Percentiles rank a stretch among this genome's conserved stretches.
phyloP scores from a whole-genome alignment of 2,113 vertebrate species.

The Psittacula cyanocephala region DNA sequence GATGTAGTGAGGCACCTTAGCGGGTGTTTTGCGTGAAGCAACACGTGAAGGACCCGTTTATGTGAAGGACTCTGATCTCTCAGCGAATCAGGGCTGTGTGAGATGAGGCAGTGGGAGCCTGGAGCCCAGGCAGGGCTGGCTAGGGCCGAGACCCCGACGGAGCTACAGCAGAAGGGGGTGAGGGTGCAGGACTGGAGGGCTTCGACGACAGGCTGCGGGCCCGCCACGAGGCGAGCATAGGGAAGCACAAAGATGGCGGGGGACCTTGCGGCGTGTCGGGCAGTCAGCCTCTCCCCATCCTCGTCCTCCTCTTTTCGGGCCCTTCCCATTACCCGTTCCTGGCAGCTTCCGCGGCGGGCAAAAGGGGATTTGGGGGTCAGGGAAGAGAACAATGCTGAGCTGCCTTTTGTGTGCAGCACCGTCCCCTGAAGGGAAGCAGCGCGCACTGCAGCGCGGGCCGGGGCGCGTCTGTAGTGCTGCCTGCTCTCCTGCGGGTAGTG shows the following conservation, averaged over 20 bases:
- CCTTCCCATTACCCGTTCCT: not conserved
- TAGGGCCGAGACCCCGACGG: not conserved
- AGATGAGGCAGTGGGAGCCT: not conserved
- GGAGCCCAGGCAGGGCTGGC: not conserved
- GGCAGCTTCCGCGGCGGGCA: not conserved
- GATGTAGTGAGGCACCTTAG: not conserved
- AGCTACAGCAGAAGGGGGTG: too few relatives aligned
- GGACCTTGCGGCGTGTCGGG: not conserved
- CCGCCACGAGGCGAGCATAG: not conserved
- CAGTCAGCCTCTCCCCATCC: not conserved
- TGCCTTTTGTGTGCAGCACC: slow-evolving; percentile 22
- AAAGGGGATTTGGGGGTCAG: slow-evolving; percentile 26
- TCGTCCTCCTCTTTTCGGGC: not conserved
- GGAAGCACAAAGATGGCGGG: not conserved
- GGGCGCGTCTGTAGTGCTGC: slow-evolving; percentile 43
- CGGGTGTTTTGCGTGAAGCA: not conserved
- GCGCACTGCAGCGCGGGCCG: not conserved
- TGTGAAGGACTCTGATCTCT: not conserved
- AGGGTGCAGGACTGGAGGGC: not conserved
- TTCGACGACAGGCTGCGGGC: not conserved
- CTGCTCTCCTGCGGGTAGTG: slow-evolving; percentile 59
- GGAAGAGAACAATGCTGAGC: slow-evolving; percentile 52
- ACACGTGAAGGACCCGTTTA: not conserved
- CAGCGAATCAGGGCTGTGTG: not conserved
- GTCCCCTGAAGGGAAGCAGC: slow-evolving; percentile 42